These are phyloP conservation scores for Periophthalmus magnuspinnatus DNA, from an alignment of 2,797 vertebrate genomes.

Conservation along the genomic window DNA sequence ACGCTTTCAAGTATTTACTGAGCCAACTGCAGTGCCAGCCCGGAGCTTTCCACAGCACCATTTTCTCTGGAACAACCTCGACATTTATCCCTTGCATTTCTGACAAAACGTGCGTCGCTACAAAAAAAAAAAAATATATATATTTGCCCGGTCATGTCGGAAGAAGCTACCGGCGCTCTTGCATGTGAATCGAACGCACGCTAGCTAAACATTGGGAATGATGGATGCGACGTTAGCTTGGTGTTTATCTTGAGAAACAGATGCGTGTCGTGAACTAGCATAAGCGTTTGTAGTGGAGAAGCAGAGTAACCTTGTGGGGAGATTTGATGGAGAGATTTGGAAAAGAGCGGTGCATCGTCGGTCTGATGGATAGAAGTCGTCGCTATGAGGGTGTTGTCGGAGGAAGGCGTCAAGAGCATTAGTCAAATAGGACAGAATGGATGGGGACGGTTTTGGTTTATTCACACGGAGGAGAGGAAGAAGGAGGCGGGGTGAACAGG, in stretches of 20 bases:
- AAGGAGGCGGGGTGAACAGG: neutral
- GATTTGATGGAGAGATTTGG: conserved; percentile 3
- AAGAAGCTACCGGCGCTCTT: neutral
- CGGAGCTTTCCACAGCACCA: neutral
- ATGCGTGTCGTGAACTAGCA: conserved; percentile 4
- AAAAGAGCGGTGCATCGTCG: neutral
- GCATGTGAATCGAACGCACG: neutral
- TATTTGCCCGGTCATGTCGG: conserved; percentile 2
- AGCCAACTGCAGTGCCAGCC: neutral
- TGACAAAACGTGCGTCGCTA: neutral
- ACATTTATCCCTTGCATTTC: neutral
- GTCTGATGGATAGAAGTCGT: conserved; percentile 25
- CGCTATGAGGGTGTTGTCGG: conserved; percentile 13
- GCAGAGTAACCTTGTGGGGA: conserved; percentile 6
- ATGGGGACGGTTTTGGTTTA: neutral
- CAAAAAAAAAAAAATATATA: neutral
- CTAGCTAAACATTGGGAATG: neutral
- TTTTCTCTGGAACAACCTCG: neutral
- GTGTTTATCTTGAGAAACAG: conserved; percentile 12
- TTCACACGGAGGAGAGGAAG: neutral
- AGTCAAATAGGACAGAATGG: conserved; percentile 4
- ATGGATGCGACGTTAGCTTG: neutral
- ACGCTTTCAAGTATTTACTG: conserved; percentile 10
- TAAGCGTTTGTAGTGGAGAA: neutral
- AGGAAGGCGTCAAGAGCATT: conserved; percentile 9